These are phyloP conservation scores for Xerus inauris DNA, from an alignment of 2,113 vertebrate species.

Conservation along the genomic window DNA sequence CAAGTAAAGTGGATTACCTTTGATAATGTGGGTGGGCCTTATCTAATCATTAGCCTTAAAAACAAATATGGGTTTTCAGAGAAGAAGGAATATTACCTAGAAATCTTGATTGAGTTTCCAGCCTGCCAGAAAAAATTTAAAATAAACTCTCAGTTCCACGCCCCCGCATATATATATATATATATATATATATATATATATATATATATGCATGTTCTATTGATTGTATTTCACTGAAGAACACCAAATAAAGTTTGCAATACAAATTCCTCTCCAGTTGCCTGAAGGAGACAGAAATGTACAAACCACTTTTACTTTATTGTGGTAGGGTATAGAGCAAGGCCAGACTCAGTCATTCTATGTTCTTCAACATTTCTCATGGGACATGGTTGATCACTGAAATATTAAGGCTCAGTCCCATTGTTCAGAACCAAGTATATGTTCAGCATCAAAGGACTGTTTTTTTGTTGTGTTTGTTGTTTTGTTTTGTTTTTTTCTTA, in stretches of 20 bases:
- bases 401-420: background rate
- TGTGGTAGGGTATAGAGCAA: background rate
- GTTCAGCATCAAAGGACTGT: background rate
- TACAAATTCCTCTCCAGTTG: background rate
- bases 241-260: background rate
- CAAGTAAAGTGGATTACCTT: background rate
- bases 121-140: background rate
- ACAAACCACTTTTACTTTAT: background rate
- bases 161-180: too few species aligned
- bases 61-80: background rate
- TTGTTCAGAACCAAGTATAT: background rate
- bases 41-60: background rate
- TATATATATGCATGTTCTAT: background rate
- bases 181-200: too few species aligned
- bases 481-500: background rate
- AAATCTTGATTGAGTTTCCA: background rate
- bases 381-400: background rate
- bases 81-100: background rate
- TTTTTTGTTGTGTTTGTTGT: too few species aligned
- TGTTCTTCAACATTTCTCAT: background rate
- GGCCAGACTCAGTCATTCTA: background rate
- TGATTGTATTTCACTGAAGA: background rate
- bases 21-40: background rate
- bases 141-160: too few species aligned
- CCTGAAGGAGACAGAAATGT: background rate